Conservation (phyloP, 2,797 vertebrate species). For the Epinephelus malabaricus region DNA sequence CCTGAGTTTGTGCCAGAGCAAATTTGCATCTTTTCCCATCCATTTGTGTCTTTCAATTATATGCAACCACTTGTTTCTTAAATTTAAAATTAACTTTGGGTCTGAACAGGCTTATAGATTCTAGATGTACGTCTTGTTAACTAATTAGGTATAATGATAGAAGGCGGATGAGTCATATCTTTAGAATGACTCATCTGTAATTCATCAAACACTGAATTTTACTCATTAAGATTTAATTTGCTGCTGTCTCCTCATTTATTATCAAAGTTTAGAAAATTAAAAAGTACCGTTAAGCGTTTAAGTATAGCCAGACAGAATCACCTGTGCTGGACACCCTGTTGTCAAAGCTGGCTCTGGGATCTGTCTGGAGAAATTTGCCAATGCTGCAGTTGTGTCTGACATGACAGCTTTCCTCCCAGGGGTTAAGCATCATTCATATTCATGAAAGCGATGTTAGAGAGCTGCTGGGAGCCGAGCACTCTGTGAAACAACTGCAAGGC, state of each 20-base stretch:
- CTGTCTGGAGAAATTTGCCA: slow-evolving; percentile 67
- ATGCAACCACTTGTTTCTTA: not conserved
- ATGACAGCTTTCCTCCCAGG: slow-evolving; percentile 69
- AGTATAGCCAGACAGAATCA: slow-evolving; percentile 46
- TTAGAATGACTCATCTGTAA: not conserved
- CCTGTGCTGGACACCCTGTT: slow-evolving; percentile 49
- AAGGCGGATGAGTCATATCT: not conserved
- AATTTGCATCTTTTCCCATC: not conserved
- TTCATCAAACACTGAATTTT: not conserved
- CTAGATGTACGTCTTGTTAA: not conserved
- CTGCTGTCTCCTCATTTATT: not conserved
- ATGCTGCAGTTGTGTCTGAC: slow-evolving; percentile 73
- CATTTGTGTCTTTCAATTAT: not conserved
- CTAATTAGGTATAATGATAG: not conserved
- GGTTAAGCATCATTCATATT: slow-evolving; percentile 79
- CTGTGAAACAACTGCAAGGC: slow-evolving; percentile 57
- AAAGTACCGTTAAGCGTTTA: not conserved
- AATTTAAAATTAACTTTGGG: not conserved
- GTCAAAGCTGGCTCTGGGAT: slow-evolving; percentile 52
- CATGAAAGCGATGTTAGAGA: slow-evolving; percentile 63
- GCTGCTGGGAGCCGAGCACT: slow-evolving; percentile 53
- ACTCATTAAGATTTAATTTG: not conserved
- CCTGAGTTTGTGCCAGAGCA: not conserved
- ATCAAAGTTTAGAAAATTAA: slow-evolving; percentile 14
- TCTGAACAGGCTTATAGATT: not conserved